phyloP scores from a whole-genome alignment of 2,888 invertebrate species.

The Cosmopolites sordidus region DNA sequence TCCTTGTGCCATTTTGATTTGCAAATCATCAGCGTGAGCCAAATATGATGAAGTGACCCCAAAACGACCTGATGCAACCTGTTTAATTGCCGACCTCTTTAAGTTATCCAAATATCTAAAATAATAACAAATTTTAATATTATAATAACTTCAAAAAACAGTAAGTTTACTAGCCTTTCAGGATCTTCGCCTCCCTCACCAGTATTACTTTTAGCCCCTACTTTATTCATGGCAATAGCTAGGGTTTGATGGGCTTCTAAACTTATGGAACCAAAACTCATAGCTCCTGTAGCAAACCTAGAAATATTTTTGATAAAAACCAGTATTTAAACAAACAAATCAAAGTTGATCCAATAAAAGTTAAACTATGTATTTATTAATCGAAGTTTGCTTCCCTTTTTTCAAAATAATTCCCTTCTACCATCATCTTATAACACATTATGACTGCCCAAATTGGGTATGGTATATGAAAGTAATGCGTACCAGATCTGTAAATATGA shows the following conservation, averaged over 20 bases:
- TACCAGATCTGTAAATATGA: too few relatives aligned
- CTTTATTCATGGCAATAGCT: conserved; percentile 94
- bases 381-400: not conserved
- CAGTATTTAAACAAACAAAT: too few relatives aligned
- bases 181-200: conserved; percentile 93
- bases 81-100: conserved; percentile 93
- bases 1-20: conserved; percentile 99
- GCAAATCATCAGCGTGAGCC: conserved; percentile 95
- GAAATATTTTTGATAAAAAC: not conserved
- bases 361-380: not conserved
- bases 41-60: conserved; percentile 97
- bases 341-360: too few relatives aligned
- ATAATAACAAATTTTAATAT: not conserved
- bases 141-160: not conserved
- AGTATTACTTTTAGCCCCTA: conserved; percentile 82
- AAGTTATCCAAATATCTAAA: conserved; percentile 54
- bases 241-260: conserved; percentile 93
- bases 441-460: too few relatives aligned
- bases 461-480: too few relatives aligned
- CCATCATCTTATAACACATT: too few relatives aligned
- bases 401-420: not conserved
- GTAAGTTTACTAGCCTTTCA: conserved; percentile 59
- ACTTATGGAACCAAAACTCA: conserved; percentile 72
- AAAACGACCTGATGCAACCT: conserved; percentile 97
- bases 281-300: conserved; percentile 71